Evolutionary conservation across 1,140 invertebrate species (phyloP).

Genomic region (Cyclina sinensis): DNA sequence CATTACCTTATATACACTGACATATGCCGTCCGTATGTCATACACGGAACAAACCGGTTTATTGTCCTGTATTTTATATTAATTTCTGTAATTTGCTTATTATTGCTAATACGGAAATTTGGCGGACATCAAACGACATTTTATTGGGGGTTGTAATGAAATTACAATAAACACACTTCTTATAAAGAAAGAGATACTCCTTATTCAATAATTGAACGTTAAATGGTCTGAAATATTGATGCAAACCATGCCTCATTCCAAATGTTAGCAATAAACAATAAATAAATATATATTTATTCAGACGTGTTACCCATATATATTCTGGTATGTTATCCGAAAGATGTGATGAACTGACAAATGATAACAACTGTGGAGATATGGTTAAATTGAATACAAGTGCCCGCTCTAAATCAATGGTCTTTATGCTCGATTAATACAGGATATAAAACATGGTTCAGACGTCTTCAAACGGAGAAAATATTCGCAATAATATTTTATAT

Average conservation of each 20-base stretch:
- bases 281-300: slow-evolving; percentile 56
- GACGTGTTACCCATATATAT: slow-evolving; percentile 25
- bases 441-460: slow-evolving; percentile 43
- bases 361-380: slow-evolving; percentile 47
- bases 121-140: slow-evolving; percentile 50
- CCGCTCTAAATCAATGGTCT: slow-evolving; percentile 16
- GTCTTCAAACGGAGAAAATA: slow-evolving; percentile 14
- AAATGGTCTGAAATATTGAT: slow-evolving; percentile 42
- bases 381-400: slow-evolving; percentile 64
- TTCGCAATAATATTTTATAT: slow-evolving; percentile 20
- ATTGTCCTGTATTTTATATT: slow-evolving; percentile 53
- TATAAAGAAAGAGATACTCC: slow-evolving; percentile 40
- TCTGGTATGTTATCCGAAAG: slow-evolving; percentile 18
- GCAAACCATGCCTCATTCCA: slow-evolving; percentile 25
- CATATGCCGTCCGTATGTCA: slow-evolving; percentile 55
- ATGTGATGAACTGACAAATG: slow-evolving; percentile 31
- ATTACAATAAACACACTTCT: slow-evolving; percentile 54
- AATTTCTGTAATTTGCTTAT: slow-evolving; percentile 56
- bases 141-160: slow-evolving; percentile 49
- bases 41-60: slow-evolving; percentile 16
- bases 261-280: slow-evolving; percentile 60
- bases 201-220: slow-evolving; percentile 42
- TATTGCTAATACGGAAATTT: slow-evolving; percentile 57
- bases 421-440: slow-evolving; percentile 62
- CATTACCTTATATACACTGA: neutral